Evolutionary conservation across 2,888 invertebrate species (phyloP).

Genomic region (Tanypteryx hageni): DNA sequence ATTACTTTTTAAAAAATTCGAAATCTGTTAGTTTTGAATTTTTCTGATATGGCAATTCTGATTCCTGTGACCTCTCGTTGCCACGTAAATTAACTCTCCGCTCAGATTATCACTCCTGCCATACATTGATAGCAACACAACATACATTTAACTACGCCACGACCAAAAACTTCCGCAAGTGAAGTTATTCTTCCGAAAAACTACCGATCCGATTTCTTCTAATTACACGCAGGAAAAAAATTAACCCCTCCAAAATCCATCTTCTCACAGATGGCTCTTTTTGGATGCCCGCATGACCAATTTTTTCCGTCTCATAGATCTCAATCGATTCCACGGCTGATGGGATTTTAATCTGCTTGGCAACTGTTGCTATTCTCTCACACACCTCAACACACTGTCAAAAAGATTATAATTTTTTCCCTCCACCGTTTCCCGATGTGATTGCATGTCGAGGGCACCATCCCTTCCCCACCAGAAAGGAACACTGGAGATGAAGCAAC

Average conservation of each 20-base stretch:
- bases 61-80: no score
- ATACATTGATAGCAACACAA: no score
- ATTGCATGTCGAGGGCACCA: neutral
- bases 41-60: no score
- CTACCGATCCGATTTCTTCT: no score
- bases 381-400: neutral
- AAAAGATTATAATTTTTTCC: neutral
- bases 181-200: no score
- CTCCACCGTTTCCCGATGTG: neutral
- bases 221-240: no score
- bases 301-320: neutral
- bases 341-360: slow-evolving; percentile 30
- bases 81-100: no score
- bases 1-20: no score
- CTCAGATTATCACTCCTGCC: no score
- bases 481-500: slow-evolving; percentile 17
- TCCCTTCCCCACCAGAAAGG: neutral
- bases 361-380: slow-evolving; percentile 50
- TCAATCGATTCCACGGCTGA: neutral
- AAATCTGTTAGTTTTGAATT: no score
- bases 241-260: neutral
- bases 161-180: no score
- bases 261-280: neutral
- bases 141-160: no score
- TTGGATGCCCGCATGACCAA: neutral